Percentiles rank a stretch among this genome's conserved stretches.
These are phyloP conservation scores for Taxidea taxus DNA, from an alignment of 2,113 vertebrate species.

Conservation along the genomic window DNA sequence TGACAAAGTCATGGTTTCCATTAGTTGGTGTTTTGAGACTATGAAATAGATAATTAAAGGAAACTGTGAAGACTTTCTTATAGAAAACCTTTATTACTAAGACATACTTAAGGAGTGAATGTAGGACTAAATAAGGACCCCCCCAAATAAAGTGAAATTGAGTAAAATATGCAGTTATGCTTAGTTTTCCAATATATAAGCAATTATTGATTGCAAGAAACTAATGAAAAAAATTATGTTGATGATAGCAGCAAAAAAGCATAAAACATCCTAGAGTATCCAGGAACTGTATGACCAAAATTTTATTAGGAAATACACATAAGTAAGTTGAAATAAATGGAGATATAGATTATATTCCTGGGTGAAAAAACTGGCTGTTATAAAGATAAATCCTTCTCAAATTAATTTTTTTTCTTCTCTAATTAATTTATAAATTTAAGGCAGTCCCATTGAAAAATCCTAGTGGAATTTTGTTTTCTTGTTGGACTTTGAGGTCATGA, in stretches of 20 bases:
- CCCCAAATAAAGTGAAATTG: background rate
- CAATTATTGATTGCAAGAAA: background rate
- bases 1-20: background rate
- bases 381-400: background rate
- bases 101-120: background rate
- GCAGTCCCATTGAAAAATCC: background rate
- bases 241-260: background rate
- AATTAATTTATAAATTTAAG: background rate
- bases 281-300: background rate
- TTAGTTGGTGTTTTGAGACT: background rate
- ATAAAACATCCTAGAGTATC: background rate
- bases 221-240: background rate
- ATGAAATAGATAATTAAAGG: conserved; percentile 11
- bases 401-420: background rate
- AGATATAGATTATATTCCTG: background rate
- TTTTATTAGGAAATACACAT: background rate
- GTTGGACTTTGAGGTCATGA: background rate
- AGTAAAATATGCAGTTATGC: background rate
- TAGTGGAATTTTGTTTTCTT: background rate
- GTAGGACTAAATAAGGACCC: background rate
- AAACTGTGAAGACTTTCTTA: background rate
- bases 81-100: background rate
- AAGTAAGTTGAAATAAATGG: background rate
- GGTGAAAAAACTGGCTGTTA: background rate
- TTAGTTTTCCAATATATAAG: background rate